Evolutionary conservation across 1,140 invertebrate genomes (phyloP), one percentile per base, ranked within the genome.

Genomic region (Hypsibius dujardini): DNA sequence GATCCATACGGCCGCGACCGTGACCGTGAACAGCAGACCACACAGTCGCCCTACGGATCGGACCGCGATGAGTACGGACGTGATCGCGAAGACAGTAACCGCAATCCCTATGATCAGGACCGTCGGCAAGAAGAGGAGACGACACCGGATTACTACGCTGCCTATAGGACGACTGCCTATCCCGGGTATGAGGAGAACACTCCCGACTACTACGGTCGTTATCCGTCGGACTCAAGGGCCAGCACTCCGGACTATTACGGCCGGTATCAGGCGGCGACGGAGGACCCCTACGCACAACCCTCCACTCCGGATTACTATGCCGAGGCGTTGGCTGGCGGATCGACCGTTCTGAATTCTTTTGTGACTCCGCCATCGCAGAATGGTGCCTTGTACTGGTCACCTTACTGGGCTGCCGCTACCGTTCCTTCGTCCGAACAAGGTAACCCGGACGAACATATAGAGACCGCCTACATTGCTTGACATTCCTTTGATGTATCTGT

Each of bases 201-300:
- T 56, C 50, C 50, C 50, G 50, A 56, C n/a, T 56, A 56, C 50
- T 56, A 56, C 50, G 50, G 50, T 56, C 50, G 50, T 56, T 56
- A 56, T 56, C 7, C 50, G n/a, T n/a, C n/a, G n/a, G n/a, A n/a
- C n/a, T n/a, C n/a, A n/a, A n/a, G n/a, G n/a, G n/a, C n/a, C n/a
- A n/a, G n/a, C n/a, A n/a, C n/a, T n/a, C n/a, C n/a, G n/a, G n/a
- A n/a, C n/a, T n/a, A n/a, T n/a, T n/a, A n/a, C n/a, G n/a, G n/a
- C n/a, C n/a, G n/a, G n/a, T n/a, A n/a, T n/a, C n/a, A n/a, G n/a
- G n/a, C n/a, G n/a, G n/a, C n/a, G n/a, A n/a, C n/a, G n/a, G n/a
- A n/a, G n/a, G n/a, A n/a, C n/a, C n/a, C n/a, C n/a, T n/a, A n/a
- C 50, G 50, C 7, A 56, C 50, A 56, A n/a, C 50, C 7, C 7